Percentiles rank a stretch among this genome's conserved stretches.
phyloP scores from a whole-genome alignment of 2,888 invertebrate genomes.

The Meta bourneti region DNA sequence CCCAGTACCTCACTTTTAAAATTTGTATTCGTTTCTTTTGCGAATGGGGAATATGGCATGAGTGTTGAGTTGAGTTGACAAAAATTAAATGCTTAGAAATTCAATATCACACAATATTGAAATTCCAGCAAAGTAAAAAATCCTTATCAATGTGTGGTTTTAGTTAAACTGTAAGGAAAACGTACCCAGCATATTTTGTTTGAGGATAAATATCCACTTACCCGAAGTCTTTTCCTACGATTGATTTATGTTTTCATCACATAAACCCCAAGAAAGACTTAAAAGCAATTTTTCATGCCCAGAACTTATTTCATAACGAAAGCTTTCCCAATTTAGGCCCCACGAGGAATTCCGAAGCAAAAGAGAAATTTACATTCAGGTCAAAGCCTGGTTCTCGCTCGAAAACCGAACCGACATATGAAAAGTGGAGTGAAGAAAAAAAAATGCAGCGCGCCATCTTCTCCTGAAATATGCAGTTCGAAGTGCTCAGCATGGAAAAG shows the following conservation, averaged over 20 bases:
- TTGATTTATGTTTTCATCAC: background rate
- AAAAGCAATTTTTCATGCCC: background rate
- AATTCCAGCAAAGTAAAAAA: no score
- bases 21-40: no score
- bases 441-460: constrained; percentile 7
- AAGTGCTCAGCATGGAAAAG: constrained; percentile 17
- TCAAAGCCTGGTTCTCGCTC: constrained; percentile 3
- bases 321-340: constrained; percentile 35
- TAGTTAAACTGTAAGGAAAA: no score
- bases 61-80: no score
- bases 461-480: constrained; percentile 47
- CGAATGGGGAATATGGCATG: no score
- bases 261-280: background rate
- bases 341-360: constrained; percentile 23
- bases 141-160: no score
- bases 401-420: constrained; percentile 15
- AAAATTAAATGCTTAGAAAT: no score
- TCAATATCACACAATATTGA: no score
- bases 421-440: constrained; percentile 1
- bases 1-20: no score
- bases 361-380: constrained; percentile 39
- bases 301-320: background rate
- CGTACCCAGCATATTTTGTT: no score
- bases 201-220: background rate
- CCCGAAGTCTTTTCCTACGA: background rate